These are phyloP conservation scores for Ametastegia equiseti DNA, from an alignment of 2,888 invertebrate genomes.

Conservation along the genomic window DNA sequence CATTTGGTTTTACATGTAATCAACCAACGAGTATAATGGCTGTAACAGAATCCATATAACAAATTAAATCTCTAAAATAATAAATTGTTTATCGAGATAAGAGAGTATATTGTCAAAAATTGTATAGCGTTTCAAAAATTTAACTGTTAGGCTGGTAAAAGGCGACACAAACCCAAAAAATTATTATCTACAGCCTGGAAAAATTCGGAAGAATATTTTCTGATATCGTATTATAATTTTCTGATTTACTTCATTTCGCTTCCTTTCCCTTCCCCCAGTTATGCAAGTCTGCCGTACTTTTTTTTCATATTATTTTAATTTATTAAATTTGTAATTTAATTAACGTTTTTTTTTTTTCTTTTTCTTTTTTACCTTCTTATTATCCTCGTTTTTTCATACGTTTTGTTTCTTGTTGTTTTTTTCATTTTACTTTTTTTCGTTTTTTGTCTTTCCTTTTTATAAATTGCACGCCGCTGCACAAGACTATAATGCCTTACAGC, in stretches of 20 bases:
- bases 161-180: constrained; percentile 25
- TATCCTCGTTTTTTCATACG: constrained; percentile 23
- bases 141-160: not conserved
- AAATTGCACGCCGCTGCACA: constrained; percentile 41
- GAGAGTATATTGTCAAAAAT: not conserved
- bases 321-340: too few relatives aligned
- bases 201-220: not conserved
- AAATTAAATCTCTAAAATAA: not conserved
- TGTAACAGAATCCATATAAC: constrained; percentile 28
- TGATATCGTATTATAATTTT: not conserved
- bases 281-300: constrained; percentile 9
- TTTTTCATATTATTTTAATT: not conserved
- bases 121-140: not conserved
- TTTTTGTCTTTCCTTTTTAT: constrained; percentile 30
- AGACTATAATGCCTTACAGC: constrained; percentile 44
- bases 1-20: constrained; percentile 24
- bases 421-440: constrained; percentile 25
- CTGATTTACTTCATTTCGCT: not conserved
- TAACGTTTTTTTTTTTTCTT: constrained; percentile 23
- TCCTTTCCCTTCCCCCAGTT: not conserved
- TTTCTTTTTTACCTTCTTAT: constrained; percentile 43
- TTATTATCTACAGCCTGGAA: constrained; percentile 6
- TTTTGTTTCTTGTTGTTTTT: not conserved
- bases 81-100: not conserved
- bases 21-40: constrained; percentile 12